These are phyloP conservation scores for Meleagris gallopavo DNA, from an alignment of 2,113 vertebrate genomes.

Conservation along the genomic window DNA sequence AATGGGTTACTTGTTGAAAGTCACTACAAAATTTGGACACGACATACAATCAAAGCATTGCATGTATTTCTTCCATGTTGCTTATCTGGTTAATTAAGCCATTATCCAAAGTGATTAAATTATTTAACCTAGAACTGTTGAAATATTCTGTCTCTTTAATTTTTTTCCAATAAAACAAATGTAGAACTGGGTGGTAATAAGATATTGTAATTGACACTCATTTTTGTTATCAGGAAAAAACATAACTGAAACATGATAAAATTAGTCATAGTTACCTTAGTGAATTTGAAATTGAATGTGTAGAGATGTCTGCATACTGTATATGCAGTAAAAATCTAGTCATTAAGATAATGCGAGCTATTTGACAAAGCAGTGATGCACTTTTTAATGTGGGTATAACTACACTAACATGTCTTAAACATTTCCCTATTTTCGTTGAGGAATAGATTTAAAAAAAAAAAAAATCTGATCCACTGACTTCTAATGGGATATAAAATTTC, in stretches of 20 bases:
- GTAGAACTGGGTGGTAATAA: background rate
- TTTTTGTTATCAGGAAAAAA: background rate
- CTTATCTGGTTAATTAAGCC: constrained; percentile 26
- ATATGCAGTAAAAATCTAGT: background rate
- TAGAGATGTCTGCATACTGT: background rate
- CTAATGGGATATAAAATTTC: background rate
- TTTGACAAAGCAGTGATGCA: background rate
- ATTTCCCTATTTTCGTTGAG: background rate
- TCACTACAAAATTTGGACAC: background rate
- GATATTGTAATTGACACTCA: constrained; percentile 1
- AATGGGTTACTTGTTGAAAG: background rate
- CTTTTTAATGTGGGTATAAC: background rate
- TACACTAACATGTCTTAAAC: background rate
- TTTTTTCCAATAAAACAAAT: background rate
- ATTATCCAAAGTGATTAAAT: constrained; percentile 22
- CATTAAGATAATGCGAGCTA: background rate
- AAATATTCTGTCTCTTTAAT: background rate
- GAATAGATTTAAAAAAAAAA: background rate
- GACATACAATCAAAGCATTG: background rate
- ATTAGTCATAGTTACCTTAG: background rate
- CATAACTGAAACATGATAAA: background rate
- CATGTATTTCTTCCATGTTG: background rate
- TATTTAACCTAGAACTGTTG: constrained; percentile 15
- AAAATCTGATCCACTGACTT: background rate
- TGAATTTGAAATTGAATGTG: background rate